Base-by-base conservation (phyloP, 2,797 vertebrate species). In the Sebastes oblongus region DNA sequence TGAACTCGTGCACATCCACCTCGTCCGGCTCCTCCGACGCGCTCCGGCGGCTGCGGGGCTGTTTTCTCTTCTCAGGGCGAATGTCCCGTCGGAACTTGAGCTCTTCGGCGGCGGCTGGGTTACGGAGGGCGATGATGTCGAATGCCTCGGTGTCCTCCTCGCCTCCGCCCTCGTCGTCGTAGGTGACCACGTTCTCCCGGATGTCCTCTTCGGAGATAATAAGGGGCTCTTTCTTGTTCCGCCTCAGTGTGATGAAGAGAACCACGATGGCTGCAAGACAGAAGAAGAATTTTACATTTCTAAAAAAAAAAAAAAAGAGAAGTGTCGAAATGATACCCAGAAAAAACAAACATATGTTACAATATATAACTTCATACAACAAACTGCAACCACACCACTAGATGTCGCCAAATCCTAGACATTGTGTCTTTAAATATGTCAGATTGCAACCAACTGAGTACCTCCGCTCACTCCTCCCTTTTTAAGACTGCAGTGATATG, bases 71-170 rank as follows among this genome's bases (percentile, higher is more conserved):
- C 12, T 99, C 98, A 0, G 98, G 98, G 5, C 94, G 96, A 69
- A 99, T 90, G 80, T 99, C 98, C 80, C 98, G 94, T 3, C 98
- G 92, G 87, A 97, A 98, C 81, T 97, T 98, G 29, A 98, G 94
- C 89, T 99, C 98, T 90, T 99, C 98, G 0, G 97, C 98, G 2
- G 97, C 98, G 0, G 97, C 96, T 0, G 98, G 98, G 81, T 99
- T 99, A 10, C 98, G 94, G 14, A 99, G 92, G 4, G 98, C 98
- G 7, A 97, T 96, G 87, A 99, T 99, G 93, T 99, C 98, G 25
- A 99, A 99, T 32, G 98, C 98, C 87, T 99, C 98, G 0, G 98
- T 99, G 93, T 99, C 98, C 84, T 99, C 98, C 91, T 99, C 98
- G 2, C 98, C 98, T 0, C 98, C 98, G 0, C 98, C 98, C 83